Percentiles rank a stretch among this genome's conserved stretches.
phyloP scores from a whole-genome alignment of 1,140 invertebrate species.

The Charaxes varanes region DNA sequence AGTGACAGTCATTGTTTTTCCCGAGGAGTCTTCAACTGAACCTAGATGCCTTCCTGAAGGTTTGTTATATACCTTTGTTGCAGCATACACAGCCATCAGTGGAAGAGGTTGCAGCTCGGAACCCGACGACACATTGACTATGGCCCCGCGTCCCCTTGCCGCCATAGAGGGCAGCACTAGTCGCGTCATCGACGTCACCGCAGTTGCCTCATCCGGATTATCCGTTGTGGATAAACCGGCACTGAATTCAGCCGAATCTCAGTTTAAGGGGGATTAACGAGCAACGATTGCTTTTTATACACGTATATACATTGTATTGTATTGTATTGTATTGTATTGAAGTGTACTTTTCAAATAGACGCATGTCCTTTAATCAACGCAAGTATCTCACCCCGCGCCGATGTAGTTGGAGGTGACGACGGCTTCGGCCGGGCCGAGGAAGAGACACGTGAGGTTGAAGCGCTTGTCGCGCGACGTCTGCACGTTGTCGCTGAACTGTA shows the following conservation, averaged over 20 bases:
- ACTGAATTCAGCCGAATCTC: too few species aligned
- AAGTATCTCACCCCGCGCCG: conserved; percentile 85
- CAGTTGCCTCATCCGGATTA: too few species aligned
- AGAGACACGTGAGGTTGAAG: conserved; percentile 93
- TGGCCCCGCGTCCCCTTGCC: conserved; percentile 81
- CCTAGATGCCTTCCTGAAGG: too few species aligned
- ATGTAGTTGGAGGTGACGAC: conserved; percentile 95
- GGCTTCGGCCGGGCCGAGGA: conserved; percentile 92
- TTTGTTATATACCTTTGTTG: conserved; percentile 92
- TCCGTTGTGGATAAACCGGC: too few species aligned
- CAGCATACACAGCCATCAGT: conserved; percentile 92
- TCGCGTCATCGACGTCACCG: conserved; percentile 88
- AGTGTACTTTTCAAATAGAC: conserved; percentile 27
- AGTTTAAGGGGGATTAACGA: too few species aligned
- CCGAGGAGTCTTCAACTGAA: too few species aligned
- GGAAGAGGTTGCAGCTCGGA: conserved; percentile 90
- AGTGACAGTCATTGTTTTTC: too few species aligned
- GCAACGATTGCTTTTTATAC: too few species aligned
- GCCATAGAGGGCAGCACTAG: conserved; percentile 89
- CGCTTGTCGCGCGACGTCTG: conserved; percentile 93
- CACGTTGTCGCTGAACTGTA: conserved; percentile 94
- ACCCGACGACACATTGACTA: conserved; percentile 92
- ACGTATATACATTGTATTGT: too few species aligned
- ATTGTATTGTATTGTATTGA: too few species aligned
- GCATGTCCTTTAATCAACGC: conserved; percentile 3